These are phyloP conservation scores for Mimas tiliae DNA, from an alignment of 2,888 invertebrate species.

Conservation along the genomic window DNA sequence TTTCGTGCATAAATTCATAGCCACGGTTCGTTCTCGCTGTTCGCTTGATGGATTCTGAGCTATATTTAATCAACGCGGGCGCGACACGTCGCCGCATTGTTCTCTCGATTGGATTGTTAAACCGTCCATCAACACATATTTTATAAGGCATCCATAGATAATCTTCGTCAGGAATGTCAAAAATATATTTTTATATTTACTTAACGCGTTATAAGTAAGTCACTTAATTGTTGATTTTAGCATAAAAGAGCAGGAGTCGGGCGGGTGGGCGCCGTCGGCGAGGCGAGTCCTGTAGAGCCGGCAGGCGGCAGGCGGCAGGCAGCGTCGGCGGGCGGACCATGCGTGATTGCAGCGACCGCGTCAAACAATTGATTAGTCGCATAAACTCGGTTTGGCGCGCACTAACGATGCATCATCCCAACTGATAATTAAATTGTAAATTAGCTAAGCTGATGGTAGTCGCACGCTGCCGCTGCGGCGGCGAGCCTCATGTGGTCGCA, in stretches of 20 bases:
- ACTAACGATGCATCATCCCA: constrained; percentile 83
- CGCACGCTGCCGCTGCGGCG: constrained; percentile 47
- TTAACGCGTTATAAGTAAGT: neutral
- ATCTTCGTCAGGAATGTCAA: constrained; percentile 31
- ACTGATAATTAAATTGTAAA: constrained; percentile 84
- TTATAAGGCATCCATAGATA: constrained; percentile 64
- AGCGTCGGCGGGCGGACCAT: constrained; percentile 51
- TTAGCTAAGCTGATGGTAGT: constrained; percentile 81
- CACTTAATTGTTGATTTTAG: neutral
- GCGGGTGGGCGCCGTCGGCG: constrained; percentile 22
- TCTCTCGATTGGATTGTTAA: constrained; percentile 72
- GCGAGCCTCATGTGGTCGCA: constrained; percentile 52
- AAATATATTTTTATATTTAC: neutral
- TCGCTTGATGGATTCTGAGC: constrained; percentile 81
- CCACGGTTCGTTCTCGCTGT: constrained; percentile 73
- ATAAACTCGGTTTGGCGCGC: constrained; percentile 84
- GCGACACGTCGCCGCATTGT: constrained; percentile 78
- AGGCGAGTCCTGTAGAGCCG: constrained; percentile 34
- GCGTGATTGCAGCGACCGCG: constrained; percentile 82
- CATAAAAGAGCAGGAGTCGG: constrained; percentile 17
- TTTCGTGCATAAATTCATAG: constrained; percentile 84
- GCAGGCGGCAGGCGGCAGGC: constrained; percentile 31
- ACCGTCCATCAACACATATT: constrained; percentile 67
- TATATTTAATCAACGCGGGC: constrained; percentile 80
- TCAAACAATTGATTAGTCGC: constrained; percentile 85